Base-by-base conservation (phyloP, 2,113 vertebrate species). In the Eleginops maclovinus region DNA sequence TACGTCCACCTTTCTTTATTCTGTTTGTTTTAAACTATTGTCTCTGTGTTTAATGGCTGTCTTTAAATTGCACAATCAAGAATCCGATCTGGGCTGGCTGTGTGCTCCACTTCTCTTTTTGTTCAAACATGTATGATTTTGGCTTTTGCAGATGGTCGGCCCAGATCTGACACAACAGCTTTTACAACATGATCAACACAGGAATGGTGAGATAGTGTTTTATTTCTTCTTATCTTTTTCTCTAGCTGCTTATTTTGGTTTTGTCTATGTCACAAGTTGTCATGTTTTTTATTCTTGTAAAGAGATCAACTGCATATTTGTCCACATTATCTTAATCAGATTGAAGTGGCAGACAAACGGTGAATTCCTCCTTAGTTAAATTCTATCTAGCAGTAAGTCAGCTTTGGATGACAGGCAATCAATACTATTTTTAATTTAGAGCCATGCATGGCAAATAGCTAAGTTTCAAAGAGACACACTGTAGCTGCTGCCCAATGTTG, bases 81-180 rank as follows among this genome's bases (percentile, higher is more conserved):
- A 60, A 53, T 6, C n/a, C 1, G 21, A 62, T 4, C 26, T 6
- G 17, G 50, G 21, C n/a, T 63, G 12, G 28, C 28, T 44, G 73
- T 56, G 0, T 47, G 14, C 54, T 28, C 31, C 11, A 5, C 65
- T 17, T 28, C 26, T 3, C 14, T 47, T 41, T 63, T 16, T 44
- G 40, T 64, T 65, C 7, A 40, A 76, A 75, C 67, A 51, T 17
- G 17, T 46, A 9, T 79, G 31, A 77, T 82, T 82, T 79, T n/a
- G 41, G 46, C 50, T 22, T 65, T 89, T 87, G 72, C 85, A 93
- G 91, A 85, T 91, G 84, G 81, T 76, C 82, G 86, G 84, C 67
- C 63, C 75, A 72, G 70, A 85, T 85, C 26, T 85, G 1, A 54
- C 68, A 47, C 26, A 36, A 58, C 80, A 86, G 60, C 61, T 79